Evolutionary conservation across 2,797 vertebrate species (phyloP), one percentile per base, ranked within the genome.

Genomic region (Pteronotus mesoamericanus): DNA sequence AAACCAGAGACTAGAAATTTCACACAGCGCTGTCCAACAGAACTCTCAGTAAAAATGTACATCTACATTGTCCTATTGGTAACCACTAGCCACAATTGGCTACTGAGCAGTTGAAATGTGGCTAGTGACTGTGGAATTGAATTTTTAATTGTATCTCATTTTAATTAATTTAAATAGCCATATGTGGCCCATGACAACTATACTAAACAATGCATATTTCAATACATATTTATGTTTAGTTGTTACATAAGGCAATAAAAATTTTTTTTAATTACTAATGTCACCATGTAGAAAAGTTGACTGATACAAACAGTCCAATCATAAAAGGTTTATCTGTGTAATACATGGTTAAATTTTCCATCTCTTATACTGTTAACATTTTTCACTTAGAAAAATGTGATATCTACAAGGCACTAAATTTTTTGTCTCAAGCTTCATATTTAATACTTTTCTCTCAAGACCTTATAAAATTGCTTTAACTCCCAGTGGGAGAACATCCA

Each of bases 391-490:
- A 86, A 94, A 96, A 69, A 84, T 78, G 32, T 16, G 66, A 12
- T 86, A 53, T 74, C 93, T 92, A 57, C 11, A n/a, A 84, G 48
- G 22, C 84, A 78, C 19, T 78, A 85, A 86, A 91, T 44, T 64
- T 72, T 88, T 94, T 68, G 46, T 22, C 77, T 80, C 71, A 72
- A n/a, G n/a, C 44, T 94, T 97, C 93, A 71, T 80, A 77, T 12
- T 44, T 26, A 88, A 80, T 66, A 32, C 78, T 97, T 94, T 91
- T 87, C 86, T 94, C 83, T 95, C 57, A 92, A 96, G 93, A 5
- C 0, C 61, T 91, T 93, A 90, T 59, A 90, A 95, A 97, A 82
- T 77, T 78, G 12, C 51, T 84, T 97, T 96, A 92, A 95, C 42
- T 84, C 72, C 84, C 32, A 37, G 8, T 21, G 1, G 72, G 79